Conservation (phyloP, 2,113 vertebrate species). For the Aspiorhynchus laticeps region DNA sequence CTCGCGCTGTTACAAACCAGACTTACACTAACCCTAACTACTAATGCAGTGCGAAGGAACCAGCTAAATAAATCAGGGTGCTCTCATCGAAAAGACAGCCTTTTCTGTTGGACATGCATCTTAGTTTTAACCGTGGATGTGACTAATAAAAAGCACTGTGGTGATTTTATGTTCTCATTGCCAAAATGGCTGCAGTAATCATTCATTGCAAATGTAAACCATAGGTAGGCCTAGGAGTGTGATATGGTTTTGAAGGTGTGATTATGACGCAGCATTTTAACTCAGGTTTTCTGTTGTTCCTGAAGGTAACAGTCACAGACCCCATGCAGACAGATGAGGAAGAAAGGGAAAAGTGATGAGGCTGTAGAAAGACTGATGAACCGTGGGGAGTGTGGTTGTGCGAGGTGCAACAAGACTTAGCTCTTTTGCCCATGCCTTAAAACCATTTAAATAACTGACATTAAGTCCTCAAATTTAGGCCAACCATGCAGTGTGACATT, state of each 20-base stretch:
- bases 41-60: neutral
- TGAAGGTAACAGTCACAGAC: neutral
- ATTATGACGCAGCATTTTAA: neutral
- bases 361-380: slow-evolving; percentile 13
- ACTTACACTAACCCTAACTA: slow-evolving; percentile 19
- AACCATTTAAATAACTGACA: slow-evolving; percentile 24
- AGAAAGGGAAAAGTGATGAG: slow-evolving; percentile 27
- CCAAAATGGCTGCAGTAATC: neutral
- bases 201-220: neutral
- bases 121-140: neutral
- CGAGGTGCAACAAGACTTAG: neutral
- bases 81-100: neutral
- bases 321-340: neutral
- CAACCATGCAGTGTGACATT: neutral
- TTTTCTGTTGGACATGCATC: neutral
- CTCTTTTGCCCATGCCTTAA: neutral
- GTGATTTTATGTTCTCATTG: neutral
- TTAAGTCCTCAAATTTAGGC: neutral
- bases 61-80: slow-evolving; percentile 2
- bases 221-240: neutral
- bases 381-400: slow-evolving; percentile 10
- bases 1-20: slow-evolving; percentile 30
- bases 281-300: neutral
- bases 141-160: neutral
- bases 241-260: neutral